Conservation (phyloP, 1,140 invertebrate species). For the Anastrepha obliqua region DNA sequence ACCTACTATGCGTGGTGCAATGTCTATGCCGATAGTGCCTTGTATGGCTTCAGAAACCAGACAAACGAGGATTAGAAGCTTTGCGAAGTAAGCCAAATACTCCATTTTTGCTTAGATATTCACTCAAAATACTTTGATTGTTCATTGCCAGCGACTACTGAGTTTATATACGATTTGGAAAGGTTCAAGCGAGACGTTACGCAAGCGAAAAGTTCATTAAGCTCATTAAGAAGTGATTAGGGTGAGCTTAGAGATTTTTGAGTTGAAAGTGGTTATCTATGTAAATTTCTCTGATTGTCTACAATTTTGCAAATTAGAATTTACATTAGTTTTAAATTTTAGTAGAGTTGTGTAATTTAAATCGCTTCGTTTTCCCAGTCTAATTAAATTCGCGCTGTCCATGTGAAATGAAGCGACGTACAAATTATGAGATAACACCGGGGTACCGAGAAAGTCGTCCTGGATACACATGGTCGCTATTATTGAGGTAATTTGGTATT, state of each 20-base stretch:
- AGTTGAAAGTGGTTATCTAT: not conserved
- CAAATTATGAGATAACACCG: no score
- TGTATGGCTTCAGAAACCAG: not conserved
- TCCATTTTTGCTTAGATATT: not conserved
- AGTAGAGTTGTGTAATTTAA: no score
- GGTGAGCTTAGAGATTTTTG: not conserved
- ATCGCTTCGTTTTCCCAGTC: no score
- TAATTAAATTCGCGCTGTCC: no score
- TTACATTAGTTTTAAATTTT: no score
- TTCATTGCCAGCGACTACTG: not conserved
- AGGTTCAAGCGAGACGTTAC: not conserved
- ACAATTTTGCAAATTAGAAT: no score
- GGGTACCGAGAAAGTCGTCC: no score
- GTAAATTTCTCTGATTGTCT: not conserved
- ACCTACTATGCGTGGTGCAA: slow-evolving; percentile 61
- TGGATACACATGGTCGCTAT: no score
- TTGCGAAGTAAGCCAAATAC: not conserved
- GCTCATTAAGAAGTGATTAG: not conserved
- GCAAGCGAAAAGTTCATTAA: not conserved
- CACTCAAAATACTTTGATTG: not conserved
- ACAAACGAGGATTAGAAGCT: not conserved
- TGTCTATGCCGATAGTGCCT: not conserved
- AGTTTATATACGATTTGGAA: not conserved
- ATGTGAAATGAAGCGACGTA: no score
- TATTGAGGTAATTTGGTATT: no score